A percentile compares a stretch with the other conserved stretches of the same genome.
These are phyloP conservation scores for Pristionchus entomophagus DNA, from an alignment of 2,888 invertebrate genomes.

Conservation along the genomic window DNA sequence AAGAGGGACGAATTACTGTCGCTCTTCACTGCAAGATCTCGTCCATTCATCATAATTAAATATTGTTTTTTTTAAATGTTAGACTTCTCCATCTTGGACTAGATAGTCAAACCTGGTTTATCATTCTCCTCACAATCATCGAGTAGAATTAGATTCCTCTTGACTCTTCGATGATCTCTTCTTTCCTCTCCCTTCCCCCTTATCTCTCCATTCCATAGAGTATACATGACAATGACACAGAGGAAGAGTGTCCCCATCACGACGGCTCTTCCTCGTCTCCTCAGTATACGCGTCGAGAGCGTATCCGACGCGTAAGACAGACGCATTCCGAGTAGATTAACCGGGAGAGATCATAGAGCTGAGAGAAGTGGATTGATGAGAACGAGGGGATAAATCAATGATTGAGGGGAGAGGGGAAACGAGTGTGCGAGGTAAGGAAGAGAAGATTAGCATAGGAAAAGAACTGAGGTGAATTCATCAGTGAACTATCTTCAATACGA, in stretches of 20 bases:
- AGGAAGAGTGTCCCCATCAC: not conserved
- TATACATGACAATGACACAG: not conserved
- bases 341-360: not conserved
- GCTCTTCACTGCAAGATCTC: not conserved
- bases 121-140: conserved; percentile 16
- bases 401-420: too few relatives aligned
- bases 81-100: not conserved
- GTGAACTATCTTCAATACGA: not conserved
- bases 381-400: not conserved
- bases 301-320: not conserved
- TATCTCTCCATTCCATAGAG: not conserved
- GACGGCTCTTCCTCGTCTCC: not conserved
- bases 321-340: not conserved
- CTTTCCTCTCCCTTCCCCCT: not conserved
- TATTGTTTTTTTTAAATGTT: not conserved
- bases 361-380: not conserved
- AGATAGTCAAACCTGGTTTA: too few relatives aligned
- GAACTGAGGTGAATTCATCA: too few relatives aligned
- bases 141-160: conserved; percentile 29
- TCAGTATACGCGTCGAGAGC: not conserved
- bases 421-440: too few relatives aligned
- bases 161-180: conserved; percentile 10
- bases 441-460: too few relatives aligned
- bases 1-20: conserved; percentile 24
- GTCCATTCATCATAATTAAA: not conserved